phyloP scores from a whole-genome alignment of 2,797 vertebrate genomes.

The Setipinna tenuifilis region DNA sequence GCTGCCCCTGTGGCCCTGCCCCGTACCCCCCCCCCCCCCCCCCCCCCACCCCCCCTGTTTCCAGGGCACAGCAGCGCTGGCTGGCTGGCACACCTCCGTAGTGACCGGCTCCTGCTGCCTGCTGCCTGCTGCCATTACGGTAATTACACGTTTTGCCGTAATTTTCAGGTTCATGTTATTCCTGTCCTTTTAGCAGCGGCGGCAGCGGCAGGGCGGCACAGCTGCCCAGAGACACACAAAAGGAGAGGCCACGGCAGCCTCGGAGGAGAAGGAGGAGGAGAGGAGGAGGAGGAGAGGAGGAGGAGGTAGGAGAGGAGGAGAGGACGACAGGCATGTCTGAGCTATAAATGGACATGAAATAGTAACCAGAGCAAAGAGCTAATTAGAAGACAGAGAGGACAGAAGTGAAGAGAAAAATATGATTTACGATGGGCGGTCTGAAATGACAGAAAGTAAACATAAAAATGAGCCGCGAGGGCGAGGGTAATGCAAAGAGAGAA shows the following conservation, averaged over 20 bases:
- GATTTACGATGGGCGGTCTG: conserved; percentile 31
- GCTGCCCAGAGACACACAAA: background rate
- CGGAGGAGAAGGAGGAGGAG: background rate
- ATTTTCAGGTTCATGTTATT: conserved; percentile 36
- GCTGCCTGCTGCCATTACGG: conserved; percentile 27
- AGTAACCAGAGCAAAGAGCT: background rate
- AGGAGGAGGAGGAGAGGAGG: background rate
- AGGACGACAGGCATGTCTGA: conserved; percentile 9
- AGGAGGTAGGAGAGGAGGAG: background rate
- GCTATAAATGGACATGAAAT: conserved; percentile 14
- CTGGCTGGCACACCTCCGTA: background rate
- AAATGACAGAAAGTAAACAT: conserved; percentile 15
- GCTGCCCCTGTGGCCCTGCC: background rate
- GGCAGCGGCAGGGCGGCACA: background rate
- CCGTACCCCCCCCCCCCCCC: background rate
- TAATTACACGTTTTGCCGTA: conserved; percentile 35
- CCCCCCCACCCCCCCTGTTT: background rate
- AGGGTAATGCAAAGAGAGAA: background rate
- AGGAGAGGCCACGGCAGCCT: background rate
- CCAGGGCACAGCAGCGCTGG: conserved; percentile 19
- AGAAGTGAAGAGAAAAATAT: conserved; percentile 1
- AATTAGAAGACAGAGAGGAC: conserved; percentile 37
- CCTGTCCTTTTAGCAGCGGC: background rate
- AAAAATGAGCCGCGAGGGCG: background rate
- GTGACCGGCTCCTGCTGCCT: background rate